Base-by-base conservation (phyloP, 2,888 invertebrate species). In the Noctua comes region DNA sequence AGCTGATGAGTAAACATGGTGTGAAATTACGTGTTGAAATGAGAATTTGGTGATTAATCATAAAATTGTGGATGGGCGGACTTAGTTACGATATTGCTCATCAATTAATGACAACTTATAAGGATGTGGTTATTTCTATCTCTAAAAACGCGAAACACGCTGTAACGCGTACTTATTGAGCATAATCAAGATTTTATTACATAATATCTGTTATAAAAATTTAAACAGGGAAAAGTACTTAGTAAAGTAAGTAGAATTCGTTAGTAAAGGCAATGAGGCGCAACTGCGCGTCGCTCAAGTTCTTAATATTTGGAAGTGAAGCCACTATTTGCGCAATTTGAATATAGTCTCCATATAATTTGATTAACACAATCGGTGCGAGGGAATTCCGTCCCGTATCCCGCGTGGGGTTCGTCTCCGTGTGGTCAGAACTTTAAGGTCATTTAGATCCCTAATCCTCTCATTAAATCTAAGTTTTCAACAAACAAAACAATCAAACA, bases 11-110 rank as follows among this genome's bases (percentile, higher is more conserved):
- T 51, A 21, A 66, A 66, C n/a, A 59, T 13, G 36, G 1, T 40
- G 21, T 77, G 46, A 70, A 40, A 80, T 57, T 80, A 64, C 62
- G 36, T 80, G 36, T 57, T 80, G 54, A 73, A 72, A 72, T 65
- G 6, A 57, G 36, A 36, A 46, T 57, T 65, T 2, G 18, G 46
- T 57, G 18, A 79, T 79, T 46, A 80, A 80, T 80, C 59, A 80
- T n/a, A 40, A 79, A 31, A 62, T n/a, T n/a, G 5, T 48, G 13
- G 2, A 46, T 13, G 6, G 18, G 54, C 18, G 68, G 27, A 43
- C n/a, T 65, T 36, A n/a, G 21, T 59, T 73, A 66, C 46, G n/a
- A 62, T 31, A 40, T 43, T 62, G n/a, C 31, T 18, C 16, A 31
- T 77, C 8, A 79, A 79, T 70, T 79, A 69, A 69, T 31, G 24